Base-by-base conservation (phyloP, 2,888 invertebrate species). In the Zhengitettix transpicula region DNA sequence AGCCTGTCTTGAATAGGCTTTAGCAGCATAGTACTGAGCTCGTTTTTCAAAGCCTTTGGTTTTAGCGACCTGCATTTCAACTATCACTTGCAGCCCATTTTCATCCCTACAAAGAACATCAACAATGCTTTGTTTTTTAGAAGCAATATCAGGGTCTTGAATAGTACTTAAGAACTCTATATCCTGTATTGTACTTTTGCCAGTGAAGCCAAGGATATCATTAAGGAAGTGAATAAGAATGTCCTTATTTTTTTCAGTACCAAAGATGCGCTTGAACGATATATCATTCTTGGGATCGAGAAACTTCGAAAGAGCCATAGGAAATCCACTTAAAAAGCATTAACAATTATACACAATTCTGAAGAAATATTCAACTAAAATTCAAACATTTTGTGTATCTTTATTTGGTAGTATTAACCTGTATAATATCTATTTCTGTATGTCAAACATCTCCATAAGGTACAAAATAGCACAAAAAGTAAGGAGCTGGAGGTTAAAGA, bases 151-250 rank as follows among this genome's bases (percentile, higher is more conserved):
- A 11, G 80, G 68, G 56, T 78, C 67, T 28, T 67, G 65, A 44
- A 55, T 55, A 79, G 67, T 80, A 77, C 67, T 81, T 81, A 40
- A 80, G 79, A 67, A 81, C 80, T 52, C 80, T 80, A 59, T 76
- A 76, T 16, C 77, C 77, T 69, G 77, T 54, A 61, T 44, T 57
- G 12, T 44, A 57, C 44, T 44, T 17, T 57, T 57, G 47, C 57
- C 57, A 57, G 57, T 57, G 28, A 57, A 57, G 28, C 57, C 57
- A 12, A 57, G 47, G 17, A 57, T 57, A 57, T 57, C 57, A 47
- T 57, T 57, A 40, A 57, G 57, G 10, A 57, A 60, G 56, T 81
- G 81, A 12, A 81, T 57, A 44, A 57, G 80, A 80, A 81, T 81
- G 61, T 80, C 80, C 66, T 81, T 77, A 56, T 77, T 55, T 40